Base-by-base conservation (phyloP, 2,888 invertebrate genomes). In the Achlya flavicornis region DNA sequence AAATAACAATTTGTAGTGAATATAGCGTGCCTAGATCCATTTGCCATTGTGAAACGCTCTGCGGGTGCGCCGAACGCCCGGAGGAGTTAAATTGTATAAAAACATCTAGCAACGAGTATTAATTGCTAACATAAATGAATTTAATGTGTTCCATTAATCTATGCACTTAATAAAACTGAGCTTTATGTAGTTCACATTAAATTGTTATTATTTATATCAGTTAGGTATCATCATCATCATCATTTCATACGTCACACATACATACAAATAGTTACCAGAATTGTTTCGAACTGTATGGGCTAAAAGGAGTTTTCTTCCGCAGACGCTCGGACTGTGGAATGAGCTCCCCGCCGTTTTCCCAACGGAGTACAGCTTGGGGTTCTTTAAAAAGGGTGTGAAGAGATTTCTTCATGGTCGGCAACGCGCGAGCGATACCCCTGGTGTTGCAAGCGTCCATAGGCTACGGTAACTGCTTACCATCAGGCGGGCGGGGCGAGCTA, bases 101-200 rank as follows among this genome's bases (percentile, higher is more conserved):
- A 86, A 86, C 85, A 84, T 85, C 78, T 75, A 76, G 73, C 75
- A 78, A 79, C 74, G 75, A 74, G 77, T 83, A 89, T 90, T 90
- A 90, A 90, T 90, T 87, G 88, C 84, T 67, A 74, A 77, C 81
- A 87, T 89, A 88, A 90, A 88, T 85, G 85, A 84, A 80, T 88
- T 88, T 89, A 89, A 89, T 89, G 84, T 73, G 75, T 74, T 66
- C 70, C 80, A 87, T 89, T 85, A 82, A 75, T 81, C 71, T 64
- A 62, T 63, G 64, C 71, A 76, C 74, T 75, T 72, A 69, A 79
- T 77, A 73, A 69, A 76, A 76, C 63, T 69, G 63, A 67, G 62
- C 66, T 76, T 66, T 61, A 64, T 43, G 58, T 35, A 41, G 19
- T 16, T 41, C 11, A 59, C 16, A 16, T 11, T 38, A 11, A 35